Conservation (phyloP, 2,797 vertebrate species). For the Urocyon cinereoargenteus region DNA sequence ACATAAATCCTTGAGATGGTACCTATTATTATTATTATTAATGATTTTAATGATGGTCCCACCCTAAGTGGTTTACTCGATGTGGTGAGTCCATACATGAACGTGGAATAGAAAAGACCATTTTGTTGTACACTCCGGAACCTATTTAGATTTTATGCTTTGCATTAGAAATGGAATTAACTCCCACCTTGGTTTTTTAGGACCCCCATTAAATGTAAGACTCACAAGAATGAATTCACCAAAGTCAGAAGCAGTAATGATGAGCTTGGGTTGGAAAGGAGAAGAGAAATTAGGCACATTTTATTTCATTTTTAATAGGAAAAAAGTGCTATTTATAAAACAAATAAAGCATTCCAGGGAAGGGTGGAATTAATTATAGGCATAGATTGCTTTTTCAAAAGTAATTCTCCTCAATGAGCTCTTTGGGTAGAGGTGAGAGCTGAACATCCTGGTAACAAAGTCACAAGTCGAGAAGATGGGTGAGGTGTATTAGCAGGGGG, state of each 20-base stretch:
- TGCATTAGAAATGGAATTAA: slow-evolving; percentile 43
- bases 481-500: background rate
- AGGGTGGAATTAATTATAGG: background rate
- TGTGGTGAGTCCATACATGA: background rate
- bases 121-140: background rate
- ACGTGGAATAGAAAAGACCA: background rate
- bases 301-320: slow-evolving; percentile 20
- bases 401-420: background rate
- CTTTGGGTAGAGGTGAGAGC: background rate
- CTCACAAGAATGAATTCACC: background rate
- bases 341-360: background rate
- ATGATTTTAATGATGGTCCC: background rate
- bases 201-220: background rate
- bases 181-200: background rate
- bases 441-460: background rate
- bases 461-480: background rate
- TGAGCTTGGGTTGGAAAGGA: background rate
- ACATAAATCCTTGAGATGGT: background rate
- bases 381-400: background rate
- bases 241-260: background rate
- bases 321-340: background rate
- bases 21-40: background rate
- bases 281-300: background rate
- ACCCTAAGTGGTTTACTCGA: background rate
- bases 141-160: slow-evolving; percentile 42